Evolutionary conservation across 2,113 vertebrate genomes (phyloP).

Genomic region (Aphyosemion australe): DNA sequence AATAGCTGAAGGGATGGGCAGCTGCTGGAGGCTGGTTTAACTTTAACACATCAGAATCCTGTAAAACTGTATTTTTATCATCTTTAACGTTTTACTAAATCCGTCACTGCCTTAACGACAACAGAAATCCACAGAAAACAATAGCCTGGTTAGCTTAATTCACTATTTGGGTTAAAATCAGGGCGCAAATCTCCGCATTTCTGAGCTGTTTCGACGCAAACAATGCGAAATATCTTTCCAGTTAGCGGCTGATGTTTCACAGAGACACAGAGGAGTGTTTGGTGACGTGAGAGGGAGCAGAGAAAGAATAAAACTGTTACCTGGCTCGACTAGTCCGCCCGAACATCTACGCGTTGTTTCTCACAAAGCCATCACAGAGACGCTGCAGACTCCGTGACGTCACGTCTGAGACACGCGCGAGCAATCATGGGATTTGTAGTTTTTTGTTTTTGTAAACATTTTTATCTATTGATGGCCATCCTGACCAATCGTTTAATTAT

Average conservation of each 20-base stretch:
- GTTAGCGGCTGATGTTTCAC: neutral
- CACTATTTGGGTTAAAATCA: constrained; percentile 11
- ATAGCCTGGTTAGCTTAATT: constrained; percentile 48
- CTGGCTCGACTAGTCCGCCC: constrained; percentile 33
- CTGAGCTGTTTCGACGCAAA: neutral
- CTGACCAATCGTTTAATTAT: too few species aligned
- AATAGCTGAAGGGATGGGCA: constrained; percentile 32
- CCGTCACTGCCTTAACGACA: neutral
- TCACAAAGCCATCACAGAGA: constrained; percentile 61
- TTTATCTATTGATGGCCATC: too few species aligned
- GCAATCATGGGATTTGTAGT: constrained; percentile 63
- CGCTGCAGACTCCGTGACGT: constrained; percentile 61
- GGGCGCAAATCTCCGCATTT: neutral
- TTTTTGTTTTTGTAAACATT: neutral
- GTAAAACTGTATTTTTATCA: too few species aligned
- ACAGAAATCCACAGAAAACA: constrained; percentile 6
- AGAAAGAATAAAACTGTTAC: constrained; percentile 32
- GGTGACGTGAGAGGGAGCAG: neutral
- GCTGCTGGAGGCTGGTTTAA: neutral
- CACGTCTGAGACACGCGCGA: neutral
- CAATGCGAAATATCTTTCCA: neutral
- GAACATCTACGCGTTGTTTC: constrained; percentile 51
- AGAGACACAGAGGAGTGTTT: neutral
- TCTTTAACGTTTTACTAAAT: neutral
- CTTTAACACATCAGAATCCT: neutral